Evolutionary conservation across 2,113 vertebrate genomes (phyloP).

Genomic region (Athene cunicularia): DNA sequence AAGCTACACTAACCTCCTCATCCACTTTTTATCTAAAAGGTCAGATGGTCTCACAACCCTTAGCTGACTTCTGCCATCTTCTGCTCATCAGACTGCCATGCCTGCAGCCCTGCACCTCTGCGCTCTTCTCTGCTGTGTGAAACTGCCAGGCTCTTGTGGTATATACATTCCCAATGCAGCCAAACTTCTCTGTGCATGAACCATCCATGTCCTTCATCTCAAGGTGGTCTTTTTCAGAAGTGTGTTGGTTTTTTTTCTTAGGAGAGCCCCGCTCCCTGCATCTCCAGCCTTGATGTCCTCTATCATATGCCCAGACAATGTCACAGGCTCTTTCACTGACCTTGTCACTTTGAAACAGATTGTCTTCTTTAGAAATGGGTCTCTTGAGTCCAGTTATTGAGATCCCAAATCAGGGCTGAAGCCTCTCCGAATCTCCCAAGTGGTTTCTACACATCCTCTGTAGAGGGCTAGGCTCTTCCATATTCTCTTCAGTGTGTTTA

Average conservation of each 20-base stretch:
- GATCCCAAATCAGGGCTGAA: neutral
- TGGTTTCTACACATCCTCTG: neutral
- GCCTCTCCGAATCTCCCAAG: neutral
- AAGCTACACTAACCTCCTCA: neutral
- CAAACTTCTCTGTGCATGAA: neutral
- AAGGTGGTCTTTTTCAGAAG: neutral
- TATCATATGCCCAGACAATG: neutral
- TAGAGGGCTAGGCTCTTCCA: neutral
- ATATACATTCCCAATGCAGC: rapidly evolving
- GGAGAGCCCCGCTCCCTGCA: neutral
- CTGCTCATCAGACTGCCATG: neutral
- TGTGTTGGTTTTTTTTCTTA: neutral
- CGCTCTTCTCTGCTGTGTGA: neutral
- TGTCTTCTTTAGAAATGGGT: neutral
- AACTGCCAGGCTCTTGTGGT: neutral
- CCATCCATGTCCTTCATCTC: neutral
- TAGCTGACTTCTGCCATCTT: neutral
- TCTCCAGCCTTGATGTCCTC: neutral
- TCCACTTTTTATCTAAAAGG: neutral
- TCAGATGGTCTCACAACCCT: neutral
- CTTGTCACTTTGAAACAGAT: neutral
- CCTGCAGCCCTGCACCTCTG: neutral
- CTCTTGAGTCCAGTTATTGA: neutral
- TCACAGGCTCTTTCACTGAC: neutral
- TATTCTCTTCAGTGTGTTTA: neutral